Evolutionary conservation across 2,888 invertebrate species (phyloP).

Genomic region (Lymantria dispar): DNA sequence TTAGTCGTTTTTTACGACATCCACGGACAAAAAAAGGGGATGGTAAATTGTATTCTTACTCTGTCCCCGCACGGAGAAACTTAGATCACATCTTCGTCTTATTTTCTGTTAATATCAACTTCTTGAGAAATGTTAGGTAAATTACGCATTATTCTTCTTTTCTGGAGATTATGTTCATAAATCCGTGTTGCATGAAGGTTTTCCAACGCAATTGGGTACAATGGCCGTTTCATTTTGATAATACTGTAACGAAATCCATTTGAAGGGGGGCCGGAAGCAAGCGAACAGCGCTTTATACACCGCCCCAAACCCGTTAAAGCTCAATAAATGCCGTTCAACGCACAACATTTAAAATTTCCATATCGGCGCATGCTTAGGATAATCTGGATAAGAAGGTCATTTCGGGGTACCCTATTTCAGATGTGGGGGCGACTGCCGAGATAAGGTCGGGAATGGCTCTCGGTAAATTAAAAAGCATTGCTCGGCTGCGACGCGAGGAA

Average conservation of each 20-base stretch:
- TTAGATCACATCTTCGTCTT: too few species aligned
- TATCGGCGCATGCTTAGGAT: constrained; percentile 52
- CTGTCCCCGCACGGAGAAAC: too few species aligned
- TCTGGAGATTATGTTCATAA: not conserved
- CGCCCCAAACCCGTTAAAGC: constrained; percentile 49
- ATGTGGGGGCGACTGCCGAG: constrained; percentile 55
- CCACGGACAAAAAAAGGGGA: too few species aligned
- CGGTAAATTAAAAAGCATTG: constrained; percentile 69
- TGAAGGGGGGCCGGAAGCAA: constrained; percentile 44
- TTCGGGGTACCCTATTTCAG: constrained; percentile 58
- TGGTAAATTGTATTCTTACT: too few species aligned
- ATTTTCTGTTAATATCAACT: too few species aligned
- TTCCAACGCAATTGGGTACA: not conserved
- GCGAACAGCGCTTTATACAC: constrained; percentile 41
- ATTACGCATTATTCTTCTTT: not conserved
- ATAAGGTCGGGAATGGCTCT: constrained; percentile 63
- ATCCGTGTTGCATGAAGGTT: not conserved
- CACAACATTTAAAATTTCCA: constrained; percentile 52
- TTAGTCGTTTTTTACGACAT: too few species aligned
- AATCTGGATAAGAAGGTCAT: constrained; percentile 62
- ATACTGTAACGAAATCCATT: constrained; percentile 46
- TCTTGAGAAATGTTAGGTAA: too few species aligned
- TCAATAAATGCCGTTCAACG: constrained; percentile 53
- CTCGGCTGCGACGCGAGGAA: constrained; percentile 46
- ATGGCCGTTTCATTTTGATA: constrained; percentile 23